Base-by-base conservation (phyloP, 2,797 vertebrate species). In the Neomorphus geoffroyi region DNA sequence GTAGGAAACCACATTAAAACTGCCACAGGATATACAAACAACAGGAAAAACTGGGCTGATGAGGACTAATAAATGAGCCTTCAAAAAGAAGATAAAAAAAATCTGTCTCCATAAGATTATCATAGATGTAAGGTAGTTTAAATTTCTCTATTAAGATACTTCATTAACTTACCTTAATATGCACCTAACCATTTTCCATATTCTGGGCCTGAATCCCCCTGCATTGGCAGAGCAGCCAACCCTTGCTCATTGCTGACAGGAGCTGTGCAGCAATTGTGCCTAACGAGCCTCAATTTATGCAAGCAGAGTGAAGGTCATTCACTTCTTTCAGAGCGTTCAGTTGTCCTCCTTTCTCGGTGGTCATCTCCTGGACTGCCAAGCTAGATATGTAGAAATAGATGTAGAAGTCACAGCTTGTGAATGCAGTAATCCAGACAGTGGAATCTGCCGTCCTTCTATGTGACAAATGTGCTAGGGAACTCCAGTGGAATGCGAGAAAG, bases 281-380 rank as follows among this genome's bases (percentile, higher is more conserved):
- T 17, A 27, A 45, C 5, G 19, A 61, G 22, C 2, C 8, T 28
- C 54, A 35, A 1, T 28, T 46, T 43, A 64, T 77, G 41, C 48
- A 56, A 30, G 54, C 19, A 45, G 32, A 72, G 4, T 32, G 17
- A 66, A n/a, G n/a, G n/a, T 10, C 11, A 6, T 13, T 18, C 32
- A 8, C 21, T 54, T 60, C 17, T 23, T 33, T 56, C 35, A 45
- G 28, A 43, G n/a, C 18, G 23, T 39, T 56, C 30, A 39, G 3
- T 11, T 33, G 33, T 18, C 45, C 19, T 17, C 27, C n/a, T n/a
- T 56, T 26, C 18, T 19, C n/a, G 54, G 48, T 54, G 60, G 35
- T 8, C 24, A 2, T 50, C 11, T 22, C 13, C 8, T 30, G 24
- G 10, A 22, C 0, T 0, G 24, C 30, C 1, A 1, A 11, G 24